Evolutionary conservation across 2,888 invertebrate species (phyloP).

Genomic region (Machimus rusticus): DNA sequence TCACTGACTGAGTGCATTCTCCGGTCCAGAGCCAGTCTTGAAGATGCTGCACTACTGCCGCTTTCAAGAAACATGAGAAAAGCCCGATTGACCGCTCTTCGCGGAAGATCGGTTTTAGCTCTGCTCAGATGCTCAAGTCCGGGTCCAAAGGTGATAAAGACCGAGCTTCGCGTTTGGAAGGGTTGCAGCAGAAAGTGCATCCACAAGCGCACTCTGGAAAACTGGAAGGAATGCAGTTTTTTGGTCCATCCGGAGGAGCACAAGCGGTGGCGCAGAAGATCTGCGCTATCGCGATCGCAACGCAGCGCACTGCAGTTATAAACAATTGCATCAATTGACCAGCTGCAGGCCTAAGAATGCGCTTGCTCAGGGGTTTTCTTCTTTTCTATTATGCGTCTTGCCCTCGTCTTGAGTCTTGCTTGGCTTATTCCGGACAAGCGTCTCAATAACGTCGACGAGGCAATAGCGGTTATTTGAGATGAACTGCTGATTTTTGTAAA

Average conservation of each 20-base stretch:
- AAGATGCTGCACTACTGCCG: not conserved
- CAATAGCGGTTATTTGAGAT: not conserved
- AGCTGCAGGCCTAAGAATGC: not conserved
- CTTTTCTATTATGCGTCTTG: not conserved
- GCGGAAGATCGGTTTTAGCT: not conserved
- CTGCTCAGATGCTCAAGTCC: not conserved
- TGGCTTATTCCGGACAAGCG: not conserved
- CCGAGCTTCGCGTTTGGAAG: not conserved
- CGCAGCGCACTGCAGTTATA: not conserved
- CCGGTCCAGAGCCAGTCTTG: not conserved
- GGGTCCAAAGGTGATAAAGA: not conserved
- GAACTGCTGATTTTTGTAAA: not conserved
- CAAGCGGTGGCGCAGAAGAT: not conserved
- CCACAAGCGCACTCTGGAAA: not conserved
- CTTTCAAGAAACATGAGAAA: not conserved
- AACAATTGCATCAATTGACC: not conserved
- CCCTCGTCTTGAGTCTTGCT: not conserved
- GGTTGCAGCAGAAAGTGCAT: not conserved
- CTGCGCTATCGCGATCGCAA: not conserved
- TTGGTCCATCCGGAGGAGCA: not conserved
- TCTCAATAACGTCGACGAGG: not conserved
- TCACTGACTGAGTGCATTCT: not conserved
- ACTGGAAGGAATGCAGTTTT: not conserved
- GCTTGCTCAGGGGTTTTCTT: not conserved
- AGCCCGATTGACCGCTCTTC: not conserved